Percentiles rank a stretch among this genome's conserved stretches.
phyloP scores from a whole-genome alignment of 2,797 vertebrate genomes.

The Peromyscus eremicus region DNA sequence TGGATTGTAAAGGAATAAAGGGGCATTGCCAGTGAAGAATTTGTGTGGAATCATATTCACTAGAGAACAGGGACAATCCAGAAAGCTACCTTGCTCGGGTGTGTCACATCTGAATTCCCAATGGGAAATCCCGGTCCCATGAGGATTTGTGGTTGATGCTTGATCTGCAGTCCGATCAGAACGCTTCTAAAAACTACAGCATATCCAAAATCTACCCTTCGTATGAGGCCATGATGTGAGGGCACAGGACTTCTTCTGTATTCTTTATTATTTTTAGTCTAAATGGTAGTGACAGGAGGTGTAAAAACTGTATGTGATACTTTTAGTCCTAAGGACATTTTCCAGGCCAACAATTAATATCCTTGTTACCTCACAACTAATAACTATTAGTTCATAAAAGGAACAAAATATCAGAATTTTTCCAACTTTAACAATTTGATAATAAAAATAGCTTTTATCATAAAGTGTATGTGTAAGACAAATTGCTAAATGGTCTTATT shows the following conservation, averaged over 20 bases:
- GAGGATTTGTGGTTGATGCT: neutral
- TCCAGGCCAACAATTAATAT: neutral
- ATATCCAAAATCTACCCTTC: neutral
- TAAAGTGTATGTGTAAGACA: too few species aligned
- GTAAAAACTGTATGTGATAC: accelerated
- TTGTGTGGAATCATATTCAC: neutral
- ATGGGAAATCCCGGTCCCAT: too few species aligned
- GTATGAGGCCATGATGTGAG: neutral
- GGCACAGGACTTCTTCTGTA: neutral
- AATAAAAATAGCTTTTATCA: neutral
- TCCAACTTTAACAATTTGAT: neutral
- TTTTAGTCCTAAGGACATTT: neutral
- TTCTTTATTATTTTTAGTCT: neutral
- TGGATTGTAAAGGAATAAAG: neutral
- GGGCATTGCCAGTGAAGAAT: neutral
- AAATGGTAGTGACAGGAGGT: neutral
- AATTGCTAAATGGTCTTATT: too few species aligned
- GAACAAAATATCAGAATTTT: neutral
- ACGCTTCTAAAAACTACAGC: neutral
- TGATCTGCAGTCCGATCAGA: neutral
- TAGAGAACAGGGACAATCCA: neutral
- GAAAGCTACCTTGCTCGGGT: too few species aligned
- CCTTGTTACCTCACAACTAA: neutral
- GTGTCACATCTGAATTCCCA: too few species aligned
- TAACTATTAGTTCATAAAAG: neutral